Conservation (phyloP, 1,140 invertebrate species). For the Conopomorpha cramerella region DNA sequence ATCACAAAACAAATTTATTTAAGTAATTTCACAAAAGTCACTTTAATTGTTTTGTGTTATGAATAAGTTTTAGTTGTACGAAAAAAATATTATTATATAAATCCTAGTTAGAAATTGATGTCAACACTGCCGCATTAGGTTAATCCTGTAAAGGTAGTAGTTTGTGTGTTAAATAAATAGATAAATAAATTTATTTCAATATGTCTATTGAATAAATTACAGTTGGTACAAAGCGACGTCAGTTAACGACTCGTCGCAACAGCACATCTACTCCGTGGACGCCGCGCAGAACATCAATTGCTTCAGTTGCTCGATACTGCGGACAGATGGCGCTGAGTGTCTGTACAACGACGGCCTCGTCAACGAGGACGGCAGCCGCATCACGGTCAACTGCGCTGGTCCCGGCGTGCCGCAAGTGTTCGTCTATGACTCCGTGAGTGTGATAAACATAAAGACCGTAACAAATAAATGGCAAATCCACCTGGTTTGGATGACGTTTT, state of each 20-base stretch:
- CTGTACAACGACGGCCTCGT: slow-evolving; percentile 73
- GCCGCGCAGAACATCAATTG: slow-evolving; percentile 44
- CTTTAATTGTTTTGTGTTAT: too few relatives aligned
- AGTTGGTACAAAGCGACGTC: slow-evolving; percentile 73
- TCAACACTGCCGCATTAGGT: too few relatives aligned
- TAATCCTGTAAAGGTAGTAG: too few relatives aligned
- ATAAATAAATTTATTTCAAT: slow-evolving; percentile 4
- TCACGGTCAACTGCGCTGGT: slow-evolving; percentile 76
- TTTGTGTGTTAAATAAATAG: too few relatives aligned
- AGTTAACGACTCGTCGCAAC: slow-evolving; percentile 63
- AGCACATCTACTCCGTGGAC: slow-evolving; percentile 65
- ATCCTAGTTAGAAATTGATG: too few relatives aligned
- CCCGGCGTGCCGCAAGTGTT: slow-evolving; percentile 45
- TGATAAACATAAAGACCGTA: too few relatives aligned
- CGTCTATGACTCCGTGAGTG: slow-evolving; percentile 38
- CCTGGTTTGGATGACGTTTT: too few relatives aligned
- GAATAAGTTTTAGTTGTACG: too few relatives aligned
- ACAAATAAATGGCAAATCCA: too few relatives aligned
- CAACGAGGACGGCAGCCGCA: slow-evolving; percentile 68
- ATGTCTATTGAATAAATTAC: slow-evolving; percentile 19
- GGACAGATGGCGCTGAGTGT: slow-evolving; percentile 60
- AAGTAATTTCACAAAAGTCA: too few relatives aligned
- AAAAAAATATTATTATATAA: too few relatives aligned
- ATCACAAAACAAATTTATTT: too few relatives aligned
- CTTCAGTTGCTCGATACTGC: slow-evolving; percentile 63